phyloP scores from a whole-genome alignment of 1,140 invertebrate species.

The Zaprionus lachaisei region DNA sequence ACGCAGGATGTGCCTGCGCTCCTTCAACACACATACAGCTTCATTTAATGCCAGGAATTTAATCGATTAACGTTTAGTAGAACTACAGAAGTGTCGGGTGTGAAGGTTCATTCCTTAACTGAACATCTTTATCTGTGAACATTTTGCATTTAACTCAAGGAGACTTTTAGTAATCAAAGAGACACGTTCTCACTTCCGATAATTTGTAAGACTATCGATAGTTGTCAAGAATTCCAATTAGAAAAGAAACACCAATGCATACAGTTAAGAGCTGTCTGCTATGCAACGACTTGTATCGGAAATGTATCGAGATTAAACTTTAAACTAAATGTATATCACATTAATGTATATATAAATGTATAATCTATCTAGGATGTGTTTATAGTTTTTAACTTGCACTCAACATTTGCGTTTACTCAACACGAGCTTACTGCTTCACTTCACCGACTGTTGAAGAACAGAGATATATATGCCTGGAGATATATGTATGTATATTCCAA shows the following conservation, averaged over 20 bases:
- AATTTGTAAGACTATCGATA: no score
- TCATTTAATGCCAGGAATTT: slow-evolving; percentile 6
- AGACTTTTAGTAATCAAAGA: no score
- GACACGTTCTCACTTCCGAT: no score
- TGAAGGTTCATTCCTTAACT: neutral
- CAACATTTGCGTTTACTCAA: neutral
- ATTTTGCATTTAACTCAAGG: neutral
- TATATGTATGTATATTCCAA: no score
- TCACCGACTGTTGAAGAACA: neutral
- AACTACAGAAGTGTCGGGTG: neutral
- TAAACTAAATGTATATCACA: neutral
- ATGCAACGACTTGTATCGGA: neutral
- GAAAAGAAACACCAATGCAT: neutral
- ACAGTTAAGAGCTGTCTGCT: neutral
- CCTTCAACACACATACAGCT: slow-evolving; percentile 11
- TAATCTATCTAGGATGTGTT: neutral
- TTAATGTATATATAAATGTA: no score
- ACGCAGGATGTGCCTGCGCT: neutral
- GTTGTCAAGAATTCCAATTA: no score
- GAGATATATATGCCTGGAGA: neutral
- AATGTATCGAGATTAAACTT: neutral
- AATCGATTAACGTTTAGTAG: slow-evolving; percentile 6
- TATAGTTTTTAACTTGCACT: neutral
- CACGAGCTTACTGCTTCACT: neutral
- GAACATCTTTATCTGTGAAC: neutral